These are phyloP conservation scores for Trichosurus vulpecula DNA, from an alignment of 2,797 vertebrate species.

Conservation along the genomic window DNA sequence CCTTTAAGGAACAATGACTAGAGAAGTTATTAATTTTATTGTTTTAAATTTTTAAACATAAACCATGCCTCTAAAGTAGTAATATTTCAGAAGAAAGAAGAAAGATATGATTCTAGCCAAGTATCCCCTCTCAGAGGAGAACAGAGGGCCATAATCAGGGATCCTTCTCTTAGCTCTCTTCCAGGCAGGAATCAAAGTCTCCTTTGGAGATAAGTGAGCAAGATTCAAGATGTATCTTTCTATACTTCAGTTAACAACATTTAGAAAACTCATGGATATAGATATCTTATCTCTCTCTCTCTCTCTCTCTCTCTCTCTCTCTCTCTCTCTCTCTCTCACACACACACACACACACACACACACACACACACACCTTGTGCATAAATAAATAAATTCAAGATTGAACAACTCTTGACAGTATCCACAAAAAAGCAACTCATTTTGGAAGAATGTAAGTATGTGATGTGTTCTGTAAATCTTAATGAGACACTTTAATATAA, in stretches of 20 bases:
- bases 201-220: neutral
- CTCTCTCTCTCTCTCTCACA: too few species aligned
- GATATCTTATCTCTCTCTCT: too few species aligned
- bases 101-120: neutral
- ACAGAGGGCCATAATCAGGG: neutral
- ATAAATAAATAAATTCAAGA: neutral
- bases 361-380: neutral
- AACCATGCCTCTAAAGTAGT: neutral
- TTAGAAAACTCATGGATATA: neutral
- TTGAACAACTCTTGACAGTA: neutral
- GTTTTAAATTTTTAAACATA: neutral
- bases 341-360: neutral
- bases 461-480: neutral
- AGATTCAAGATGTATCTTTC: neutral
- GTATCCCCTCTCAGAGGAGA: neutral
- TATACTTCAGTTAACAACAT: neutral
- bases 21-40: neutral
- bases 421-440: slow-evolving; percentile 28
- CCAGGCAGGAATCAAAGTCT: neutral
- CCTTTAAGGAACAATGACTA: neutral
- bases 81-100: neutral
- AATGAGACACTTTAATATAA: neutral
- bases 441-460: slow-evolving; percentile 23
- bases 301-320: too few species aligned
- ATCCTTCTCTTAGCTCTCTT: neutral